A percentile compares a stretch with the other conserved stretches of the same genome.
Conservation (phyloP, 2,113 vertebrate genomes). For the Pitta sordida region DNA sequence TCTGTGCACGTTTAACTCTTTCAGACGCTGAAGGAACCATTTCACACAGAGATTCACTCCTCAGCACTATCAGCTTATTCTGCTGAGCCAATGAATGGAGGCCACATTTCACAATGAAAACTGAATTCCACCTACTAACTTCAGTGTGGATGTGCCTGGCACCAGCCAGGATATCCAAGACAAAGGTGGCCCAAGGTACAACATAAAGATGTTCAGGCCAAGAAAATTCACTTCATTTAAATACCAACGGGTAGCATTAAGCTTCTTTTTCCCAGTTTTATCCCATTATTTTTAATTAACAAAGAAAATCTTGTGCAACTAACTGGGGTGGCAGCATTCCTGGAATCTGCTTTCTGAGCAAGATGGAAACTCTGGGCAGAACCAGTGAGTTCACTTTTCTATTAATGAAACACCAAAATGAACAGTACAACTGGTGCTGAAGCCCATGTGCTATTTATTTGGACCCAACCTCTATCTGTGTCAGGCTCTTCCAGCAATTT, state of each 20-base stretch:
- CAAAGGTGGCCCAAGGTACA: not conserved
- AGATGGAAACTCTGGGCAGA: constrained; percentile 16
- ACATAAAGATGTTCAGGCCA: not conserved
- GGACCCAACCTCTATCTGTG: not conserved
- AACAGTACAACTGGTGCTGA: not conserved
- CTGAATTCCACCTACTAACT: not conserved
- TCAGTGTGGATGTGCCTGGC: not conserved
- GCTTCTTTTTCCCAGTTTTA: not conserved
- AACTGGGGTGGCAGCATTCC: constrained; percentile 39
- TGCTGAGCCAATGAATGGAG: not conserved
- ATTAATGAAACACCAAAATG: not conserved
- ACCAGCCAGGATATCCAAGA: not conserved
- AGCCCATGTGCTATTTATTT: constrained; percentile 51
- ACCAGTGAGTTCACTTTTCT: constrained; percentile 5
- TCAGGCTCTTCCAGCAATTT: constrained; percentile 9
- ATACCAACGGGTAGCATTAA: not conserved
- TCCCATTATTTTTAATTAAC: constrained; percentile 19
- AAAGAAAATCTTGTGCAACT: constrained; percentile 51
- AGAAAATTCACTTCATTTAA: not conserved
- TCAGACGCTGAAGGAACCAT: not conserved
- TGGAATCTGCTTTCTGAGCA: not conserved
- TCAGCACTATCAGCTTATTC: not conserved
- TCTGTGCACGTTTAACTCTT: constrained; percentile 17
- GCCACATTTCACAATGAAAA: not conserved
- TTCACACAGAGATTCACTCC: not conserved